phyloP scores from a whole-genome alignment of 1,140 invertebrate genomes.

The Gryon sp. region DNA sequence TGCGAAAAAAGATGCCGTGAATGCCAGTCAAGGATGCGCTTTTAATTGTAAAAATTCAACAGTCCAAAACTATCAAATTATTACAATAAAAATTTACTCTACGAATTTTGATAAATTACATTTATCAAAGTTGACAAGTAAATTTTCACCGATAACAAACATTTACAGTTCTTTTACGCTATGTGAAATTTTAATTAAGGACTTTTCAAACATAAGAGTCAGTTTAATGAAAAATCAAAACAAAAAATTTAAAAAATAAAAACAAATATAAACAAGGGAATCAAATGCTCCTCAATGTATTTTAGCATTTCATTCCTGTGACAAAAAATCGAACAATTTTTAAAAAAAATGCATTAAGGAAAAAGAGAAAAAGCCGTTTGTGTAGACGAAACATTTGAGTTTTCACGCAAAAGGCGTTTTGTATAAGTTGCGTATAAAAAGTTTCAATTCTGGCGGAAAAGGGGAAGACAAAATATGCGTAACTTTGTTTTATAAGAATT shows the following conservation, averaged over 20 bases:
- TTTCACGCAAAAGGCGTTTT: constrained; percentile 20
- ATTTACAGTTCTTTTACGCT: constrained; percentile 31
- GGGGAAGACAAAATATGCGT: no score
- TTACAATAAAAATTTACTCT: constrained; percentile 20
- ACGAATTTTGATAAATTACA: constrained; percentile 29
- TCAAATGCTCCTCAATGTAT: no score
- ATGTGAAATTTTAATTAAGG: constrained; percentile 13
- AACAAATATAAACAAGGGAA: no score
- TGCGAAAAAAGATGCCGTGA: constrained; percentile 15
- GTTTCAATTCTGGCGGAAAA: background rate
- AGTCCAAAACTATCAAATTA: constrained; percentile 9
- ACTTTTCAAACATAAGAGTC: constrained; percentile 2
- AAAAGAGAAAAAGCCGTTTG: no score
- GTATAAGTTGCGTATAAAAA: constrained; percentile 23
- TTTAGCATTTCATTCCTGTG: no score
- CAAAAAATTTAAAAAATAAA: no score
- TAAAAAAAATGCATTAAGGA: background rate
- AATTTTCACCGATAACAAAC: constrained; percentile 15
- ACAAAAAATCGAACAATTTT: no score
- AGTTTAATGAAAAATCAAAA: background rate
- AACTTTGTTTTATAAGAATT: no score
- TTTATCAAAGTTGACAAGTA: constrained; percentile 30
- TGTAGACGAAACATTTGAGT: constrained; percentile 6
- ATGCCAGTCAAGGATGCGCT: constrained; percentile 4
- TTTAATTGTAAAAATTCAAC: constrained; percentile 26